A percentile compares a stretch with the other conserved stretches of the same genome.
Conservation (phyloP, 2,113 vertebrate species). For the Ahaetulla prasina region DNA sequence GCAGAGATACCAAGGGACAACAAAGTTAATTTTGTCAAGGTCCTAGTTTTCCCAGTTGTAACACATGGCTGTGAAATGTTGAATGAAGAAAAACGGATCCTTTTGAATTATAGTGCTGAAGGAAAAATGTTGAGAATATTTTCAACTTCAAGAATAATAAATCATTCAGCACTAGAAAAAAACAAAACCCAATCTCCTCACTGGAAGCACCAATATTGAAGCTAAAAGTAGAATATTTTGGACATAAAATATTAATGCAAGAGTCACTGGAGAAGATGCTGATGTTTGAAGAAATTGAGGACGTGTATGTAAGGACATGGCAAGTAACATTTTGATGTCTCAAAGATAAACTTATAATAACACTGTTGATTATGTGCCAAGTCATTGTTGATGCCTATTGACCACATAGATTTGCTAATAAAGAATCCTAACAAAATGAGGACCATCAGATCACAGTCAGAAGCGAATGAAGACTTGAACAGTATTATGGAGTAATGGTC, state of each 20-base stretch:
- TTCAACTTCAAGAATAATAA: neutral
- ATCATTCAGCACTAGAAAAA: neutral
- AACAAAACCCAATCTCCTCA: neutral
- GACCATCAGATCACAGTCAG: neutral
- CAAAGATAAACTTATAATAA: neutral
- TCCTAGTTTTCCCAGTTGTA: neutral
- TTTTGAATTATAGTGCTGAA: neutral
- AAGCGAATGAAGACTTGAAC: neutral
- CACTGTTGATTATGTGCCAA: neutral
- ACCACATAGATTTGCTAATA: neutral
- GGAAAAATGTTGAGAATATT: neutral
- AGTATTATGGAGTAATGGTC: neutral
- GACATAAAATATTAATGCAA: neutral
- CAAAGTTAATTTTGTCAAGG: neutral
- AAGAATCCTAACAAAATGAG: neutral
- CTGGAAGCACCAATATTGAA: neutral
- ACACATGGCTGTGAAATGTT: neutral
- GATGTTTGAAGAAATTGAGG: neutral
- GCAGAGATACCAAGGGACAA: neutral
- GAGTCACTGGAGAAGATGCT: neutral
- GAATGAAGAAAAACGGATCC: neutral
- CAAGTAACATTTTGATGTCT: neutral
- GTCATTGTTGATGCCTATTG: neutral
- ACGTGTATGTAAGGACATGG: neutral
- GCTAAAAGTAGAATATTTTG: neutral